phyloP scores from a whole-genome alignment of 1,140 invertebrate genomes.

The Sitophilus oryzae region DNA sequence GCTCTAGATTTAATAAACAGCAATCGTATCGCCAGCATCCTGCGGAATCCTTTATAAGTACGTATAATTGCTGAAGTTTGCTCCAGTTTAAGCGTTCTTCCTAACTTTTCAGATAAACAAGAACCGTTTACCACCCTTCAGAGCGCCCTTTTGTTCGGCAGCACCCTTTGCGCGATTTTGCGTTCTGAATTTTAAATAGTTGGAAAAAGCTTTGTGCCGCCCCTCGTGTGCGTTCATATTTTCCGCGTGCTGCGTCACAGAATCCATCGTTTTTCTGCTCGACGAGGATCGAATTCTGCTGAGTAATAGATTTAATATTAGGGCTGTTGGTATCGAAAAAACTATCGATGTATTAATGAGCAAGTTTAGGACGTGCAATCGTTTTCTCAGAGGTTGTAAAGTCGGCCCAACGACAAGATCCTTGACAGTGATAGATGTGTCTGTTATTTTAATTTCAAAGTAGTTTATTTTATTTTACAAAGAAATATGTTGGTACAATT shows the following conservation, averaged over 20 bases:
- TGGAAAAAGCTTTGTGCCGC: neutral
- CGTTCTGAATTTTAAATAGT: conserved; percentile 21
- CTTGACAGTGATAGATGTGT: too few relatives aligned
- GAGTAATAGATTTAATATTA: too few relatives aligned
- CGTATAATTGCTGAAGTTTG: conserved; percentile 23
- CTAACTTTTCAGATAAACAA: conserved; percentile 22
- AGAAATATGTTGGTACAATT: too few relatives aligned
- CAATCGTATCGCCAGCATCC: conserved; percentile 2
- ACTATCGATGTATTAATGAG: too few relatives aligned
- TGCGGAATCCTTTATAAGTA: conserved; percentile 19
- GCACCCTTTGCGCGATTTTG: conserved; percentile 14
- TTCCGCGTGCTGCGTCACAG: neutral
- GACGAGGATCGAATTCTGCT: too few relatives aligned
- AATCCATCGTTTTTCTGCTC: neutral
- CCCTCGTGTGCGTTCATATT: neutral
- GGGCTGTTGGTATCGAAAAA: too few relatives aligned
- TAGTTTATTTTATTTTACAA: too few relatives aligned
- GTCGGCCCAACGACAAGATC: too few relatives aligned
- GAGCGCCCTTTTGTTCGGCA: too few relatives aligned
- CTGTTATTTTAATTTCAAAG: too few relatives aligned
- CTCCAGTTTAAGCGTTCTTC: conserved; percentile 15
- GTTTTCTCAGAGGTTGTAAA: too few relatives aligned
- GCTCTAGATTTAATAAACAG: neutral
- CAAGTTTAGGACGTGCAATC: too few relatives aligned
- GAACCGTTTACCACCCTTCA: neutral